Base-by-base conservation (phyloP, 2,113 vertebrate genomes). In the Nothoprocta perdicaria region DNA sequence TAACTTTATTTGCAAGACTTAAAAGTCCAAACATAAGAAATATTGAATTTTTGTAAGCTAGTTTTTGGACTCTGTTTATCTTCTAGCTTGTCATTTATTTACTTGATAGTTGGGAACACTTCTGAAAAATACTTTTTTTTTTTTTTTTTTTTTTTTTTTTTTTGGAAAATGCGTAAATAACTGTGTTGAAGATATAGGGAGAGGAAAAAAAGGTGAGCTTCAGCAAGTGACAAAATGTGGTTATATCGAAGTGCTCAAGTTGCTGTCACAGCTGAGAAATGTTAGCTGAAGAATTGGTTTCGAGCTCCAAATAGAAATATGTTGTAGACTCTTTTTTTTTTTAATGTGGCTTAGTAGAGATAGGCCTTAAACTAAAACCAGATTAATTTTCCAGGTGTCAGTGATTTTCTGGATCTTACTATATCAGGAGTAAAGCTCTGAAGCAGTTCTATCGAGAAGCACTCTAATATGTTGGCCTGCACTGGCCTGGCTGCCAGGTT, bases 71-170 rank as follows among this genome's bases (percentile, higher is more conserved):
- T 62, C 23, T 88, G 35, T 62, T 88, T 86, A 31, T 82, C 27
- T 82, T 86, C 50, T 73, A 22, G 23, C 41, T 84, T 82, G 81
- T 94, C 31, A 84, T 76, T 92, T 87, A 82, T 84, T 95, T 94
- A 88, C 88, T 79, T 90, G 67, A 50, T 86, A 33, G 63, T 40
- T 57, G 57, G 43, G 19, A 69, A 45, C 10, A 1, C 60, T 87
- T 89, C 68, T 72, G 74, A 61, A 86, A 55, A 84, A 27, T 12
- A n/a, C 11, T 14, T 18, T 16, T 83, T 19, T 48, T 48, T 16
- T 45, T 14, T 45, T 16, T 45, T 45, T 45, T 14, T 18, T 71
- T 75, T 19, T 83, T 19, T 48, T 48, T 16, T 45, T 14, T 45
- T 16, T 45, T 16, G 14, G 46, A 8, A 21, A 82, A 63, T 79